A percentile compares a stretch with the other conserved stretches of the same genome.
Conservation (phyloP, 1,140 invertebrate genomes). For the Aphaenogaster floridana region DNA sequence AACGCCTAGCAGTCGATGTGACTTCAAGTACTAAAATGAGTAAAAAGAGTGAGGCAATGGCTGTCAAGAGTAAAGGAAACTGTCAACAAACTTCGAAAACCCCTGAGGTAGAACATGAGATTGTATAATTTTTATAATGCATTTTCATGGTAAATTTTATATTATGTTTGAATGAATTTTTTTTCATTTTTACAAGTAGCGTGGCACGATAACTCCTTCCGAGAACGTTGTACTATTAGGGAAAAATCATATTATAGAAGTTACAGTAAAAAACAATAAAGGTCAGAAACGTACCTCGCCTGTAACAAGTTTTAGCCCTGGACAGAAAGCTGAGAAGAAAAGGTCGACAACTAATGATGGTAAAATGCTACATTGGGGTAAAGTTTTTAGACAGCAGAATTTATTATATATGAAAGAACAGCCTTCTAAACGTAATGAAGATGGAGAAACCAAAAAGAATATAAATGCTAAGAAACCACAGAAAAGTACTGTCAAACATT, state of each 20-base stretch:
- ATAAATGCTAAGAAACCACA: constrained; percentile 49
- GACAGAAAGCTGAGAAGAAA: constrained; percentile 67
- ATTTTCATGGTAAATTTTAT: not conserved
- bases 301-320: constrained; percentile 56
- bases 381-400: constrained; percentile 73
- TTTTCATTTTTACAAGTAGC: constrained; percentile 24
- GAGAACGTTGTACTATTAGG: constrained; percentile 65
- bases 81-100: constrained; percentile 21
- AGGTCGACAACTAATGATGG: constrained; percentile 31
- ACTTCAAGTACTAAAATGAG: constrained; percentile 63
- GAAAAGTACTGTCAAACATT: constrained; percentile 11
- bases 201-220: not conserved
- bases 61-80: constrained; percentile 37
- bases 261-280: constrained; percentile 67
- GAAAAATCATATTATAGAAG: constrained; percentile 69
- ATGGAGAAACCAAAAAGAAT: constrained; percentile 59
- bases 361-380: constrained; percentile 67
- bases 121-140: not conserved
- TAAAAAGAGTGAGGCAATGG: constrained; percentile 29
- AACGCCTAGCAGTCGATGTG: not conserved
- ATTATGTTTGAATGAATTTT: not conserved
- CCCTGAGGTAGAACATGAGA: constrained; percentile 1
- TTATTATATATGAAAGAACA: constrained; percentile 55
- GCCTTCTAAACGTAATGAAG: constrained; percentile 44
- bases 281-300: constrained; percentile 66